Evolutionary conservation across 2,888 invertebrate genomes (phyloP), one percentile per base, ranked within the genome.

Genomic region (Patella depressa): DNA sequence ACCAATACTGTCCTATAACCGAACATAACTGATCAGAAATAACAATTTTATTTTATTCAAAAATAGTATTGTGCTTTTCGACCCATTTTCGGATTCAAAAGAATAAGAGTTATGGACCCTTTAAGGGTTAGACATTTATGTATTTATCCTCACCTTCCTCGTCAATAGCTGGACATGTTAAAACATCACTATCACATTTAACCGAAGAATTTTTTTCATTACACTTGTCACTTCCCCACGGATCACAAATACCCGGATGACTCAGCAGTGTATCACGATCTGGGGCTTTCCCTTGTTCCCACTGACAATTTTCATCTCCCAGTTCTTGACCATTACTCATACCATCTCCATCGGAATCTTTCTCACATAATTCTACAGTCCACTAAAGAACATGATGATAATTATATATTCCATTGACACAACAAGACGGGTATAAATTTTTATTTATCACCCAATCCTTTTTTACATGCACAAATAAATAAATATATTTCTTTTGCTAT

Each of bases 281-380:
- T 0, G 80, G 78, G 15, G 57, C 53, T 14, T 53, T n/a, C 14
- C 72, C 70, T 45, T 54, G 53, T 24, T 19, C 55, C 80, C 78
- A 80, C 11, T 19, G 65, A 75, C 80, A 80, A 54, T 76, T 45
- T 5, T 78, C 77, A 75, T 80, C 80, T 4, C 80, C 80, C 11
- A 80, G 75, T 69, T 80, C 80, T 24, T 76, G 72, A 7, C 80
- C 80, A 65, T 80, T 80, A 53, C 76, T 73, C 70, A 57, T 19
- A 1, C 80, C 80, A 59, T 80, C 80, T 0, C 76, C 80, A 59
- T 80, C 80, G 4, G 76, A 76, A 53, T 80, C 80, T 24, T 74
- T 78, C 14, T 54, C 55, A 57, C 80, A 80, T 29, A 80, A 71
- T 4, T 57, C 70, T n/a, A 17, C 53, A 3, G 80, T 80, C 80